Evolutionary conservation across 2,797 vertebrate genomes (phyloP).

Genomic region (Rhincodon typus): DNA sequence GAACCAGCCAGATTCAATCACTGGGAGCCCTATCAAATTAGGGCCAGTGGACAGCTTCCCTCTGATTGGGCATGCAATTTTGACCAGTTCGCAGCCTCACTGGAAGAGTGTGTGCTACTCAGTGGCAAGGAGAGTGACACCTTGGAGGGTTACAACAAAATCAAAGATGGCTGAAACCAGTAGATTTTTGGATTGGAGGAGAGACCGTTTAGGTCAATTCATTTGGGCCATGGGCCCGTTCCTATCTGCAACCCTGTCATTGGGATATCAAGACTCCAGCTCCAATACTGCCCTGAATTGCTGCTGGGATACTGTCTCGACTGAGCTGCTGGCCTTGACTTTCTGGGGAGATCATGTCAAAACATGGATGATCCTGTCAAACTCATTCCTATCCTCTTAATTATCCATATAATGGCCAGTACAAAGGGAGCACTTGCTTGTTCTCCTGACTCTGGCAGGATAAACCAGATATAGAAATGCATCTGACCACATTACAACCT

Average conservation of each 20-base stretch:
- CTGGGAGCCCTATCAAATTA: background rate
- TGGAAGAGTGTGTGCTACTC: background rate
- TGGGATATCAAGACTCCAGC: background rate
- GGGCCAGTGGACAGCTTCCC: background rate
- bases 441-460: background rate
- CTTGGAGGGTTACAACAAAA: background rate
- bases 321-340: background rate
- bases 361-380: too few relatives aligned
- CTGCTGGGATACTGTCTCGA: background rate
- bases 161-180: background rate
- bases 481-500: too few relatives aligned
- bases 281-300: background rate
- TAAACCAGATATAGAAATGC: too few relatives aligned
- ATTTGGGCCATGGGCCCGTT: background rate
- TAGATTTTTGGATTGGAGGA: background rate
- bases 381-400: background rate
- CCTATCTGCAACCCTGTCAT: background rate
- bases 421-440: background rate
- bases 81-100: background rate
- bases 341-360: background rate
- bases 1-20: background rate
- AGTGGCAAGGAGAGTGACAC: background rate
- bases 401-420: background rate
- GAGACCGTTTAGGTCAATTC: background rate
- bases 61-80: background rate